Evolutionary conservation across 1,140 invertebrate species (phyloP), one percentile per base, ranked within the genome.

Genomic region (Aethina tumida): DNA sequence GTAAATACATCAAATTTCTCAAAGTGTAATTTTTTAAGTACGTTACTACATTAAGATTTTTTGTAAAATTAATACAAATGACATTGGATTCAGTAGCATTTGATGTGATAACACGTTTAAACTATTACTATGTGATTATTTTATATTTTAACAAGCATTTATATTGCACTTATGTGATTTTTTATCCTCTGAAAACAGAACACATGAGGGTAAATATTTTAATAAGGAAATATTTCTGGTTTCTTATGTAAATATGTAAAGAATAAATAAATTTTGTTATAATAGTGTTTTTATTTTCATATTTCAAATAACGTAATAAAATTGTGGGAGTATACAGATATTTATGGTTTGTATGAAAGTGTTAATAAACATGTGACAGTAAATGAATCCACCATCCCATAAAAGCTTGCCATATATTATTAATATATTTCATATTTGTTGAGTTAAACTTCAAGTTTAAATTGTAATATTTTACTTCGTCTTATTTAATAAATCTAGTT

Each of bases 211-310:
- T 30, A 7, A 19, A 34, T 18, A 18, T 34, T 34, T 3, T 20
- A 12, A 41, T 13, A 35, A 34, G 12, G 19, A 19, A 27, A 10
- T 21, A 22, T 30, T 31, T 31, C 3, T 16, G 22, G 35, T 41
- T 41, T 35, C 29, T 12, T 41, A 41, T 41, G 29, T 35, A 36
- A 36, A 36, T 36, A 36, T 36, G 35, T 36, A 41, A 35, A 41
- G 29, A 41, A 32, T 32, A 22, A 35, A 27, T n/a, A n/a, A 13
- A 33, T 41, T 34, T 41, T 39, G 37, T 39, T 39, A 29, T 17
- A 31, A 14, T 12, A 30, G 8, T 22, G n/a, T 15, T 18, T 10
- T 2, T 21, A 7, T 32, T 32, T 32, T 32, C 15, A 13, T 32
- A 17, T 19, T 21, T 9, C 19, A 10, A 32, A 10, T 26, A 15